Evolutionary conservation across 2,888 invertebrate species (phyloP).

Genomic region (Microplitis manilae): DNA sequence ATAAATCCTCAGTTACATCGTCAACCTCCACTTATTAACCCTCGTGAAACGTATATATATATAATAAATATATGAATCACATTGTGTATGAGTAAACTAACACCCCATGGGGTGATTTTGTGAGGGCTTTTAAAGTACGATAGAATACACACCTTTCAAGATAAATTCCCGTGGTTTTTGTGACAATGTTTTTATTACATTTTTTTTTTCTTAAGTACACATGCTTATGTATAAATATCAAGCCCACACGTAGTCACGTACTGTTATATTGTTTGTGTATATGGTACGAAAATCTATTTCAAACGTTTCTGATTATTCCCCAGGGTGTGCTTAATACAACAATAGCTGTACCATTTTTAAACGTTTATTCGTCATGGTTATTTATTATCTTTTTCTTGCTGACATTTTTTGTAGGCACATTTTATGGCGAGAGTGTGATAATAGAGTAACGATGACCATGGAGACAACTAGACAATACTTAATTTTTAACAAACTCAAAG

Average conservation of each 20-base stretch:
- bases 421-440: neutral
- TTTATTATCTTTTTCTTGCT: neutral
- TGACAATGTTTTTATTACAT: constrained; percentile 28
- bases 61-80: constrained; percentile 41
- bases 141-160: constrained; percentile 28
- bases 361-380: neutral
- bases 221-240: constrained; percentile 22
- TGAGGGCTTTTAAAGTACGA: constrained; percentile 16
- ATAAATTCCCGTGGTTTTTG: constrained; percentile 36
- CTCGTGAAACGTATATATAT: constrained; percentile 28
- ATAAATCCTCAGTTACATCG: constrained; percentile 35
- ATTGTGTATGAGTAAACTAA: constrained; percentile 38
- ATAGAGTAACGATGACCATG: neutral
- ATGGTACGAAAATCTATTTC: neutral
- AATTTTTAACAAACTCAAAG: neutral
- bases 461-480: neutral
- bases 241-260: constrained; percentile 37
- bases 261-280: neutral
- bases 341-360: neutral
- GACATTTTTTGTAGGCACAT: neutral
- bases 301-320: neutral
- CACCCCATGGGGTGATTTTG: constrained; percentile 40
- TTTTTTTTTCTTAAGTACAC: constrained; percentile 17
- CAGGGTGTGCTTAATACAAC: neutral
- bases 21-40: constrained; percentile 45